Conservation (phyloP, 53 echinoderm and acorn worm genomes). For the Holothuria scabra region DNA sequence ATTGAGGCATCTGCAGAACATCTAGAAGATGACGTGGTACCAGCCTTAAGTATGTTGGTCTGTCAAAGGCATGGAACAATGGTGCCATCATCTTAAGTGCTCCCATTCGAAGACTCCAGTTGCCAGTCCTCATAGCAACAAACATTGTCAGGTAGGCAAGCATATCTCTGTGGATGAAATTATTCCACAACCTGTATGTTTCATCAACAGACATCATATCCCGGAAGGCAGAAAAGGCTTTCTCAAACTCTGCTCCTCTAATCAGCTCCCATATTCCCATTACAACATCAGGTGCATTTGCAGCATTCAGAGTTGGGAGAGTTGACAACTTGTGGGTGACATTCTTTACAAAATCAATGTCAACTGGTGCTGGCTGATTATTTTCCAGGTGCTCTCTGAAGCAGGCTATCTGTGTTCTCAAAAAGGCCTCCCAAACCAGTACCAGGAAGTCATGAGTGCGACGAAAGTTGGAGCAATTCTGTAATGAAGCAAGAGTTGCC, state of each 20-base stretch:
- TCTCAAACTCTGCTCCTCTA: neutral
- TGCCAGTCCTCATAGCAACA: constrained; percentile 13
- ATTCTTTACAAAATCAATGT: too few species aligned
- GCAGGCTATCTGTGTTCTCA: neutral
- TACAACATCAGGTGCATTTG: neutral
- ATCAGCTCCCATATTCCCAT: neutral
- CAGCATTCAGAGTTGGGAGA: too few species aligned
- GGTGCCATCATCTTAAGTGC: neutral
- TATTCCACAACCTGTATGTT: constrained; percentile 26
- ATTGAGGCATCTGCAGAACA: constrained; percentile 48
- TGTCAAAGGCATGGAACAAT: constrained; percentile 14
- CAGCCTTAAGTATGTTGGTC: constrained; percentile 42
- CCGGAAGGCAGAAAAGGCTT: neutral
- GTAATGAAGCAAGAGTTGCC: constrained; percentile 33
- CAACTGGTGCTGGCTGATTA: too few species aligned
- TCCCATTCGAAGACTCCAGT: constrained; percentile 23
- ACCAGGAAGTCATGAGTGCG: constrained; percentile 36
- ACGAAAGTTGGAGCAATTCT: constrained; percentile 35
- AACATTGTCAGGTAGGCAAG: neutral
- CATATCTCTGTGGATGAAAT: constrained; percentile 31
- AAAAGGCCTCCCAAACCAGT: constrained; percentile 44
- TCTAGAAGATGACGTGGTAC: constrained; percentile 55
- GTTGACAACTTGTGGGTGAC: too few species aligned
- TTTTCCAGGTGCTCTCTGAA: neutral
- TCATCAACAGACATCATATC: neutral